Conservation (phyloP, 2,797 vertebrate species). For the Brachyalestes nurse region DNA sequence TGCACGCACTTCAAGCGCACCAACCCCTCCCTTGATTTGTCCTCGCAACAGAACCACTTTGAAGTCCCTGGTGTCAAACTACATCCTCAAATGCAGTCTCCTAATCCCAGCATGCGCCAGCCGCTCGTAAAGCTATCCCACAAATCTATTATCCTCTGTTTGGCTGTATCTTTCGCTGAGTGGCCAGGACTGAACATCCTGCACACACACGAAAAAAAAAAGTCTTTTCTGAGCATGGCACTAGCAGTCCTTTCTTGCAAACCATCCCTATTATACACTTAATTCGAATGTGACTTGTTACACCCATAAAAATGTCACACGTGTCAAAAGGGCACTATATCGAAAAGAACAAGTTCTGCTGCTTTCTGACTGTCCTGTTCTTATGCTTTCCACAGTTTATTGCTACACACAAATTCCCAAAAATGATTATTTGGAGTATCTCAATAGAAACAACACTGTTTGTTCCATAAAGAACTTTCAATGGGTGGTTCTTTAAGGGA, state of each 20-base stretch:
- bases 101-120: slow-evolving; percentile 26
- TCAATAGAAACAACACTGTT: no score
- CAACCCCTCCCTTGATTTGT: neutral
- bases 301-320: slow-evolving; percentile 17
- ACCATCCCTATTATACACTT: neutral
- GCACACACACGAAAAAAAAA: neutral
- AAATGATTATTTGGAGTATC: no score
- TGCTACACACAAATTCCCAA: neutral
- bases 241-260: neutral
- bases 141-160: slow-evolving; percentile 31
- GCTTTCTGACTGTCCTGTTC: neutral
- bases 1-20: neutral
- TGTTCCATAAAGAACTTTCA: no score
- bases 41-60: neutral
- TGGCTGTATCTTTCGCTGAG: slow-evolving; percentile 22
- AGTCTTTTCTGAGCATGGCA: neutral
- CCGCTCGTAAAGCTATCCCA: slow-evolving; percentile 32
- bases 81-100: slow-evolving; percentile 17
- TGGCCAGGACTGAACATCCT: neutral
- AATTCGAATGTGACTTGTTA: neutral
- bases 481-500: no score
- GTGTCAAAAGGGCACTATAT: neutral
- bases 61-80: slow-evolving; percentile 27
- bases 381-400: neutral
- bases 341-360: neutral